Evolutionary conservation across 1,140 invertebrate genomes (phyloP).

Genomic region (Drosophila setifemur): DNA sequence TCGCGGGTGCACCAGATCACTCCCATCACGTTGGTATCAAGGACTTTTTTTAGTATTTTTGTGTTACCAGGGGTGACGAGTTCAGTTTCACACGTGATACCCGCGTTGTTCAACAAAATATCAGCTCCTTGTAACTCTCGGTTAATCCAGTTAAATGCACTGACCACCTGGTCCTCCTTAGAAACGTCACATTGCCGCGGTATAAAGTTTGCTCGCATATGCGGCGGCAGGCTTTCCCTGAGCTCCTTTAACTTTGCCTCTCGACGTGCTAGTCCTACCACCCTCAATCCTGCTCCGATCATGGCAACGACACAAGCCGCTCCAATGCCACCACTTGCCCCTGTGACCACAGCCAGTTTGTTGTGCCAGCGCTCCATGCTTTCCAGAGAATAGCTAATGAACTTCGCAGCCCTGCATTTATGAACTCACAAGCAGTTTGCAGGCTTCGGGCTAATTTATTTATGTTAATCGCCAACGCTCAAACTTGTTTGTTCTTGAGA

Average conservation of each 20-base stretch:
- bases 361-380: slow-evolving; percentile 81
- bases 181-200: slow-evolving; percentile 86
- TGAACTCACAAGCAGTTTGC: neutral
- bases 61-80: slow-evolving; percentile 83
- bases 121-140: slow-evolving; percentile 86
- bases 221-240: slow-evolving; percentile 51
- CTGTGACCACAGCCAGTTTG: slow-evolving; percentile 78
- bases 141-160: slow-evolving; percentile 87
- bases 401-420: neutral
- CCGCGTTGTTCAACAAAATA: slow-evolving; percentile 90
- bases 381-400: neutral
- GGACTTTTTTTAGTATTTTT: slow-evolving; percentile 72
- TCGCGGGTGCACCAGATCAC: slow-evolving; percentile 87
- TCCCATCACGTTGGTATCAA: slow-evolving; percentile 89
- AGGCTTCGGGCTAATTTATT: slow-evolving; percentile 8
- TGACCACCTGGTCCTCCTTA: slow-evolving; percentile 86
- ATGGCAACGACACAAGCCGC: slow-evolving; percentile 82
- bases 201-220: slow-evolving; percentile 82
- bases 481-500: no score
- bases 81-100: slow-evolving; percentile 84
- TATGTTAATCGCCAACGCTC: no score
- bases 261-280: slow-evolving; percentile 88
- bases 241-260: slow-evolving; percentile 84
- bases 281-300: slow-evolving; percentile 84
- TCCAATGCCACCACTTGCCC: slow-evolving; percentile 85